Percentiles rank a stretch among this genome's conserved stretches.
Conservation (phyloP, 1,140 invertebrate species). For the Drosophila lacertosa region DNA sequence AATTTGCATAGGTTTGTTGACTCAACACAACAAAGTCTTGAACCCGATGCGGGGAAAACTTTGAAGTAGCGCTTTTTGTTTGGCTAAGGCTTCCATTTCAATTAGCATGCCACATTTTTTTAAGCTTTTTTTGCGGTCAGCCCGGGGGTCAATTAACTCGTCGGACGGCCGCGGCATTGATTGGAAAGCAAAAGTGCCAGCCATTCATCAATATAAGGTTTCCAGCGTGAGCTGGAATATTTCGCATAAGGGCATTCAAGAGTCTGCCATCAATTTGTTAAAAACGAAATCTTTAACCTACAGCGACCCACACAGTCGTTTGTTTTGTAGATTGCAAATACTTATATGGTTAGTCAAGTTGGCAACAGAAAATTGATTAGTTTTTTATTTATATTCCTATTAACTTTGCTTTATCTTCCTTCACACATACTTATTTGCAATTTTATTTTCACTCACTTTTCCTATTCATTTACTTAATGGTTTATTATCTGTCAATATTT, state of each 20-base stretch:
- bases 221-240: constrained; percentile 18
- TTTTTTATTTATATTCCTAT: not conserved
- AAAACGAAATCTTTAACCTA: not conserved
- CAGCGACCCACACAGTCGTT: not conserved
- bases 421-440: not conserved
- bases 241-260: constrained; percentile 3
- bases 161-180: constrained; percentile 36
- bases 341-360: not conserved
- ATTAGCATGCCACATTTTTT: constrained; percentile 62
- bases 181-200: constrained; percentile 67
- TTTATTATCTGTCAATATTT: constrained; percentile 14
- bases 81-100: constrained; percentile 55
- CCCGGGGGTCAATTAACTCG: constrained; percentile 64
- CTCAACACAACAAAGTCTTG: constrained; percentile 19
- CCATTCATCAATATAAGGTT: constrained; percentile 41
- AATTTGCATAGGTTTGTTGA: constrained; percentile 56
- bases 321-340: not conserved
- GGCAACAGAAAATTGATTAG: not conserved
- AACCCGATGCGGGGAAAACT: constrained; percentile 15
- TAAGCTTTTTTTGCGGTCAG: constrained; percentile 61
- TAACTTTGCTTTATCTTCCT: not conserved
- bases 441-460: constrained; percentile 9
- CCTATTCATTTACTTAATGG: not conserved
- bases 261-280: constrained; percentile 28
- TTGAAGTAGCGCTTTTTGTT: constrained; percentile 37